Evolutionary conservation across 2,888 invertebrate species (phyloP).

Genomic region (Eristalis arbustorum): DNA sequence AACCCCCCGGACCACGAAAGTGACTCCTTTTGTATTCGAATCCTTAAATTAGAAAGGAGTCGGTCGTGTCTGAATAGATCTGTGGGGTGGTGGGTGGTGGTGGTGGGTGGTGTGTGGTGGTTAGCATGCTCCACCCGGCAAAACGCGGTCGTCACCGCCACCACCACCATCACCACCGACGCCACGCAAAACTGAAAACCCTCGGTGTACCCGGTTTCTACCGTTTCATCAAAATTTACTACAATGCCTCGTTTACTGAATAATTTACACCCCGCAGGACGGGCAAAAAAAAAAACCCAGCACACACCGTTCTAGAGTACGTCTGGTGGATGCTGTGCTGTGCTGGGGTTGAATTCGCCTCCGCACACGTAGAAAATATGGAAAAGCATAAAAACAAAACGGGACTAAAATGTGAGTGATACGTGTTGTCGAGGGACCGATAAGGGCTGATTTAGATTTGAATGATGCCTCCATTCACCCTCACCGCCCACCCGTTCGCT

Average conservation of each 20-base stretch:
- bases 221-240: slow-evolving; percentile 71
- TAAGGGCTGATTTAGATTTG: slow-evolving; percentile 75
- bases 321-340: slow-evolving; percentile 58
- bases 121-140: background rate
- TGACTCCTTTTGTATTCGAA: slow-evolving; percentile 66
- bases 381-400: slow-evolving; percentile 72
- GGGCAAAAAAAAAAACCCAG: slow-evolving; percentile 44
- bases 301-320: background rate
- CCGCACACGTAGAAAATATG: slow-evolving; percentile 67
- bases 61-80: slow-evolving; percentile 10
- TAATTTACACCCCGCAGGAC: slow-evolving; percentile 65
- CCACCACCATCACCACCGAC: background rate
- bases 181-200: slow-evolving; percentile 59
- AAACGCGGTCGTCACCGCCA: background rate
- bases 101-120: too few relatives aligned
- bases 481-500: background rate
- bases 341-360: slow-evolving; percentile 15
- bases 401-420: slow-evolving; percentile 73
- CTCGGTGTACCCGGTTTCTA: slow-evolving; percentile 49
- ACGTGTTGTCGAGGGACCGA: slow-evolving; percentile 73
- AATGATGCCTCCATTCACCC: slow-evolving; percentile 63
- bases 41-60: slow-evolving; percentile 69
- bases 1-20: slow-evolving; percentile 4
- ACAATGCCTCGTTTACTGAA: slow-evolving; percentile 71
- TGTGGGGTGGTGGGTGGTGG: too few relatives aligned